These are phyloP conservation scores for Mayetiola destructor DNA, from an alignment of 2,888 invertebrate genomes.

Conservation along the genomic window DNA sequence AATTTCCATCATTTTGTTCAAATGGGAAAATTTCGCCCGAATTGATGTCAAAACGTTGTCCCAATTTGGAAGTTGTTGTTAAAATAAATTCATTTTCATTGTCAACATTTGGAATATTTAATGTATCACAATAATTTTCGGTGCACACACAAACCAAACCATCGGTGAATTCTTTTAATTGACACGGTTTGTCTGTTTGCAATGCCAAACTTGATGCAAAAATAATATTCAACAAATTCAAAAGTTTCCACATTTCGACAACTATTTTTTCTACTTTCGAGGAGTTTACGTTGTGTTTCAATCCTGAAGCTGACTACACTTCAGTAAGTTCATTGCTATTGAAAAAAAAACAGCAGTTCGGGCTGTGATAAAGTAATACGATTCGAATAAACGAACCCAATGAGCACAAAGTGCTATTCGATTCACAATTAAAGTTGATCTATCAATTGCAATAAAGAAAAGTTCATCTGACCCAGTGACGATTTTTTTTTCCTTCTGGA, in stretches of 20 bases:
- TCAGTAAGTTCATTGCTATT: too few relatives aligned
- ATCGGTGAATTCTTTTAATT: slow-evolving; percentile 22
- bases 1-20: neutral
- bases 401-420: too few relatives aligned
- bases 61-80: slow-evolving; percentile 45
- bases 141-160: slow-evolving; percentile 59
- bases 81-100: slow-evolving; percentile 36
- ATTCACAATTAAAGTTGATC: too few relatives aligned
- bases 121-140: slow-evolving; percentile 51
- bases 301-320: too few relatives aligned
- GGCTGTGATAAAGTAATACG: too few relatives aligned
- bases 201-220: neutral
- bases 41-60: slow-evolving; percentile 19
- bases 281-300: neutral
- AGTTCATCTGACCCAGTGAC: too few relatives aligned
- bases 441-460: too few relatives aligned
- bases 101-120: slow-evolving; percentile 38
- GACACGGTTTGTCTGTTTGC: slow-evolving; percentile 24
- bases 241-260: neutral
- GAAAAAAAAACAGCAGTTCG: too few relatives aligned
- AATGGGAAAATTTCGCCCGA: neutral
- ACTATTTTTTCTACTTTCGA: neutral
- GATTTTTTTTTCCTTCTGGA: too few relatives aligned
- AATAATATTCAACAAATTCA: neutral
- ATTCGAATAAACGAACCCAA: too few relatives aligned